These are phyloP conservation scores for Pipistrellus nathusii DNA, from an alignment of 2,797 vertebrate species.

Conservation along the genomic window DNA sequence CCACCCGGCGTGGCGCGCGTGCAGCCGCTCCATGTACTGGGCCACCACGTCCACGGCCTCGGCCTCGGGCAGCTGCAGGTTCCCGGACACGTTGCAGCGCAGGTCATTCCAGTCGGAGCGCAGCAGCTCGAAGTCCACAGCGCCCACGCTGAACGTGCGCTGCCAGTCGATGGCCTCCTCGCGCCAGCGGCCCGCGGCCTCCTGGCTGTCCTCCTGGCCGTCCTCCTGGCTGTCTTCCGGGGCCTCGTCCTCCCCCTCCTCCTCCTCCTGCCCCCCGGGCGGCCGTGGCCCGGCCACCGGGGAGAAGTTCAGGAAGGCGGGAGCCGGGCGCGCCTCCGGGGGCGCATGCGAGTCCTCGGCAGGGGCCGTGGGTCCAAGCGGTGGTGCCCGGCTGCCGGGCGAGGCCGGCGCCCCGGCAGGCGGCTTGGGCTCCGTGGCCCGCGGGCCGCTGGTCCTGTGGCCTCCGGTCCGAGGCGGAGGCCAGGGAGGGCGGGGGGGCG, in stretches of 20 bases:
- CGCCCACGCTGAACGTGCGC: slow-evolving; percentile 96
- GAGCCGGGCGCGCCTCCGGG: slow-evolving; percentile 83
- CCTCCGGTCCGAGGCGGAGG: slow-evolving; percentile 69
- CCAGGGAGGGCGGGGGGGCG: slow-evolving; percentile 76
- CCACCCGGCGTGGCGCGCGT: slow-evolving; percentile 94
- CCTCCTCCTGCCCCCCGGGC: slow-evolving; percentile 86
- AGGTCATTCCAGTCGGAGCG: slow-evolving; percentile 99
- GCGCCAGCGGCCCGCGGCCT: slow-evolving; percentile 92
- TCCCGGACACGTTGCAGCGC: slow-evolving; percentile 97
- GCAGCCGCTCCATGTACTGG: slow-evolving; percentile 98
- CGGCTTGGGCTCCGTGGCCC: not conserved
- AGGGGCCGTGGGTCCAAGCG: not conserved
- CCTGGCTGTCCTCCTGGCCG: slow-evolving; percentile 86
- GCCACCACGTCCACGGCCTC: slow-evolving; percentile 97
- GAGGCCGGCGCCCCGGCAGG: not conserved
- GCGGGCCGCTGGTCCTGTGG: slow-evolving; percentile 79
- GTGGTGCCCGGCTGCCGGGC: not conserved
- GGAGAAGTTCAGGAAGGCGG: slow-evolving; percentile 92
- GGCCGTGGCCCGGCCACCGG: slow-evolving; percentile 90
- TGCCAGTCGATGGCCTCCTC: slow-evolving; percentile 99
- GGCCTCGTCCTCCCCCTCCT: slow-evolving; percentile 82
- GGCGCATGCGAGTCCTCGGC: slow-evolving; percentile 82
- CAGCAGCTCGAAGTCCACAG: slow-evolving; percentile 96
- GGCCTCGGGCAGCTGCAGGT: slow-evolving; percentile 95
- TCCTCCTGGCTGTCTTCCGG: slow-evolving; percentile 84